Evolutionary conservation across 1,140 invertebrate species (phyloP).

Genomic region (Saccostrea echinata): DNA sequence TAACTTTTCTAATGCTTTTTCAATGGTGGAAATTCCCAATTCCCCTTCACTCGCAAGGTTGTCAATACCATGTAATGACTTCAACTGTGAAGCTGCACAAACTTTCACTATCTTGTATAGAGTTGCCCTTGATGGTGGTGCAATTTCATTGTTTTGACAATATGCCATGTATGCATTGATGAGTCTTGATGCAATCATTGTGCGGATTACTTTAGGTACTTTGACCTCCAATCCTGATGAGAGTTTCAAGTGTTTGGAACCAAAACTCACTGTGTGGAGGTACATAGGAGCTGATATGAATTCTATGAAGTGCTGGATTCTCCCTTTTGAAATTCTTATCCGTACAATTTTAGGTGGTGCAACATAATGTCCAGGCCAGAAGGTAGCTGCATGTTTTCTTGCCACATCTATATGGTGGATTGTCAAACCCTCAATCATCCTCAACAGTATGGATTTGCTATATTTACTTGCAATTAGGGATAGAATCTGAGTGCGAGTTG

Average conservation of each 20-base stretch:
- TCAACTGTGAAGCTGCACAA: slow-evolving; percentile 7
- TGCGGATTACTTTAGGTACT: slow-evolving; percentile 49
- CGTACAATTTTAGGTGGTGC: slow-evolving; percentile 37
- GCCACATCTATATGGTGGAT: slow-evolving; percentile 12
- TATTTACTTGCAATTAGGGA: no score
- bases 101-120: slow-evolving; percentile 43
- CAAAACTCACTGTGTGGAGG: slow-evolving; percentile 43
- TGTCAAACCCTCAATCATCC: slow-evolving; percentile 19
- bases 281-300: slow-evolving; percentile 44
- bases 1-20: no score
- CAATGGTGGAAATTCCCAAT: no score
- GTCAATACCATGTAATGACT: no score
- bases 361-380: slow-evolving; percentile 8
- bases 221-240: slow-evolving; percentile 49
- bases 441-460: neutral
- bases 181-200: slow-evolving; percentile 49
- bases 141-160: slow-evolving; percentile 31
- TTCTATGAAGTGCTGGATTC: slow-evolving; percentile 44
- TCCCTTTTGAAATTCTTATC: slow-evolving; percentile 15
- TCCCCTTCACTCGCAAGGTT: no score
- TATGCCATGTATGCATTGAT: slow-evolving; percentile 33
- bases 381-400: slow-evolving; percentile 29
- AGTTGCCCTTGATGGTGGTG: slow-evolving; percentile 33
- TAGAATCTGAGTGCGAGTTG: no score
- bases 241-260: slow-evolving; percentile 38